Evolutionary conservation across 1,140 invertebrate species (phyloP), one percentile per base, ranked within the genome.

Genomic region (Leptinotarsa undecemlineata): DNA sequence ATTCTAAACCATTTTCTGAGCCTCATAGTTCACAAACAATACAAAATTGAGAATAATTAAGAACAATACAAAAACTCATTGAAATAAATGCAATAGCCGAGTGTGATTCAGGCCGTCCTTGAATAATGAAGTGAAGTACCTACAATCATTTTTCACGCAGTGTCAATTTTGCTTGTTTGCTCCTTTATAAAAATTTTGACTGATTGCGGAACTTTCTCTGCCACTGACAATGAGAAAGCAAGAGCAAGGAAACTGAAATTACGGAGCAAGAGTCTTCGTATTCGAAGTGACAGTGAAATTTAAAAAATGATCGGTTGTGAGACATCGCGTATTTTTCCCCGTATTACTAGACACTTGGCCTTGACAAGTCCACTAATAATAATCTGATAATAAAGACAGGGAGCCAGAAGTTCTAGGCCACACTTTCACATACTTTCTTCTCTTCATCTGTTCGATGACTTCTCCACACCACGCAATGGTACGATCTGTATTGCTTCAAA

Each of bases 341-440:
- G 68, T 64, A 70, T 74, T 23, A 60, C 68, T 75, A 78, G 75
- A 75, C 73, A 75, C 64, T 72, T 78, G 77, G 75, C 77, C 77
- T 78, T 78, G 77, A 77, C 75, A 78, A 63, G 73, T 75, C 73
- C 72, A 74, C 64, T 72, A 69, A 77, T 72, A 77, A 78, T 62
- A 71, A 78, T 76, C 72, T 73, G 57, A 74, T 74, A 75, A 74
- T 73, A 76, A 75, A 74, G 74, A 78, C 77, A 77, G 72, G 75
- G 75, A 76, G 77, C 74, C 72, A 62, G 75, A 73, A 78, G 77
- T 78, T 78, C 77, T 78, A 78, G 77, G 77, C 73, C 77, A 77
- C 64, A 78, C 77, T 78, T 78, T 78, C 77, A 78, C 77, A 77
- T 77, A 78, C 77, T 78, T 78, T 78, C 77, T 78, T 78, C 74